Evolutionary conservation across 2,113 vertebrate genomes (phyloP), one percentile per base, ranked within the genome.

Genomic region (Hippocampus zosterae): DNA sequence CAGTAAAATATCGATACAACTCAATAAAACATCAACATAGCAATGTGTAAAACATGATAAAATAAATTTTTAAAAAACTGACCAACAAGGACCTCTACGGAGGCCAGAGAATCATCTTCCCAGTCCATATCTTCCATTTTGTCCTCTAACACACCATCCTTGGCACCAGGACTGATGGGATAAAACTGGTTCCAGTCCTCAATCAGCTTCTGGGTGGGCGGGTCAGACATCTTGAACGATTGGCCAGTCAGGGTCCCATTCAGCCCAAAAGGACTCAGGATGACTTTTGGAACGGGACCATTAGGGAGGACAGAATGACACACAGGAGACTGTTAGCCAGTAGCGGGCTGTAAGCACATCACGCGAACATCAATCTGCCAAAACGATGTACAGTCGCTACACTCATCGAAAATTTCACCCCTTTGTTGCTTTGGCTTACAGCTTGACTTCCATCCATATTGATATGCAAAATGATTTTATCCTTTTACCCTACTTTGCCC

Each of bases 171-270:
- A 33, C 94, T 94, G 81, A 99, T 96, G 67, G 96, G 97, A 90
- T 98, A 99, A 85, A 99, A 99, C 65, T 98, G 97, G 85, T 98
- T 98, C 97, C 97, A 99, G 92, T 99, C 97, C 82, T 97, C 94
- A 62, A 98, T 96, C 68, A 98, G 90, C 88, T 98, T 98, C 88
- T 97, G 95, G 16, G 96, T 98, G 8, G 96, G 94, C 55, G 95
- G 95, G 89, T 98, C 97, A 18, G 96, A 98, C 88, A 96, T 94
- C 91, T 99, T 99, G 89, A 96, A 99, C 2, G 97, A 96, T 89
- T 98, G 97, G 75, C 97, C 97, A 11, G 97, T 99, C 78, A 99
- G 94, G 0, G 95, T 97, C 68, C 96, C 97, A 81, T 96, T 99
- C 87, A 99, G 88, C 78, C 97, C 97, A 62, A 98, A 99, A 9